Evolutionary conservation across 2,888 invertebrate genomes (phyloP).

Genomic region (Cyaniris semiargus): DNA sequence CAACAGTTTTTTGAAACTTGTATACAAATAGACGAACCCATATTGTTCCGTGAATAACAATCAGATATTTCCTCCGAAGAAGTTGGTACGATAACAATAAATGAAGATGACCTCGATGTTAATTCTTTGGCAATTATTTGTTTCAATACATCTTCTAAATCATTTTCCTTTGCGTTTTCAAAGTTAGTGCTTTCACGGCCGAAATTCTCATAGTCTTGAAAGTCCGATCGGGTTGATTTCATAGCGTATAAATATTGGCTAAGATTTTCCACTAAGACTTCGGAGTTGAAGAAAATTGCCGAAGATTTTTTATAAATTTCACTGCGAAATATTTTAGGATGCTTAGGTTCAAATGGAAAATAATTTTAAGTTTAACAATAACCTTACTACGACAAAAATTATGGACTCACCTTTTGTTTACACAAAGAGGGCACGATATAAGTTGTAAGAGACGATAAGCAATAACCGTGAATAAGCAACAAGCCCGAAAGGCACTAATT

Average conservation of each 20-base stretch:
- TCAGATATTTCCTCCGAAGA: slow-evolving; percentile 36
- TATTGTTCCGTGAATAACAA: slow-evolving; percentile 35
- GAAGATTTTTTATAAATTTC: neutral
- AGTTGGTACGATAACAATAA: slow-evolving; percentile 32
- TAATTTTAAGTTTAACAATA: neutral
- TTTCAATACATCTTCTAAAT: slow-evolving; percentile 18
- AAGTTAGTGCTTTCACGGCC: neutral
- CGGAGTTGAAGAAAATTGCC: neutral
- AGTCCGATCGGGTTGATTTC: slow-evolving; percentile 9
- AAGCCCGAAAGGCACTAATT: too few species aligned
- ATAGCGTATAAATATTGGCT: neutral
- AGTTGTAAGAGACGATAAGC: too few species aligned
- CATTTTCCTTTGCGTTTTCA: neutral
- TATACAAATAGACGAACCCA: slow-evolving; percentile 49
- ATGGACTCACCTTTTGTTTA: too few species aligned
- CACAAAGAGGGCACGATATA: too few species aligned
- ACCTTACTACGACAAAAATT: neutral
- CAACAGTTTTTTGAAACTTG: slow-evolving; percentile 46
- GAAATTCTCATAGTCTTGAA: neutral
- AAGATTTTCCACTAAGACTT: neutral
- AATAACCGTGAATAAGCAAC: too few species aligned
- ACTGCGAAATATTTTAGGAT: neutral
- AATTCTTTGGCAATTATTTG: slow-evolving; percentile 24
- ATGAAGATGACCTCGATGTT: slow-evolving; percentile 32
- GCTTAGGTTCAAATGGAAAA: neutral